phyloP scores from a whole-genome alignment of 2,113 vertebrate species.

The Rhinichthys klamathensis region DNA sequence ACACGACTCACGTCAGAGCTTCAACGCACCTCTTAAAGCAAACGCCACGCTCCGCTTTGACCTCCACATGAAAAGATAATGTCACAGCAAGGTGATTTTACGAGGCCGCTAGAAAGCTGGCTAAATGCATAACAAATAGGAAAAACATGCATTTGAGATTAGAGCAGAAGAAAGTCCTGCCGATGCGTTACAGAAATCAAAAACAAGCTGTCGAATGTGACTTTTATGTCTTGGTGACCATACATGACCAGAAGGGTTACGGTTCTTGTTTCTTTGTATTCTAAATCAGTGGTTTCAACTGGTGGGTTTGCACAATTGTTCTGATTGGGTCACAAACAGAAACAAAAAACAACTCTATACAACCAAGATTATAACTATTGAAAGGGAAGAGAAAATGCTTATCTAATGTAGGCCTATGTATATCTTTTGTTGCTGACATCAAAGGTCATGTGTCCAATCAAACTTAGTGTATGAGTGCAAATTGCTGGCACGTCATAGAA shows the following conservation, averaged over 20 bases:
- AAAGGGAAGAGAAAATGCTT: no score
- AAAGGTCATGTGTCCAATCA: no score
- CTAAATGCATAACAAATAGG: slow-evolving; percentile 49
- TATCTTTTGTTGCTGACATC: no score
- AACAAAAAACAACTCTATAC: background rate
- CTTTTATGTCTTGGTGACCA: background rate
- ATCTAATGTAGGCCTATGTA: no score
- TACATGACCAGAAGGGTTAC: background rate
- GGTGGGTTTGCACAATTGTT: background rate
- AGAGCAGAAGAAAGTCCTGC: background rate
- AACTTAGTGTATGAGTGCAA: no score
- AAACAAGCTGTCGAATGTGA: background rate
- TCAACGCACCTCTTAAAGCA: slow-evolving; percentile 17
- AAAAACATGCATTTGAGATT: slow-evolving; percentile 40
- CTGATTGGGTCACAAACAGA: background rate
- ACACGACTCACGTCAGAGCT: background rate
- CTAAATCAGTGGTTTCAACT: background rate
- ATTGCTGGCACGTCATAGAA: background rate
- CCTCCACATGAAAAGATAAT: slow-evolving; percentile 57
- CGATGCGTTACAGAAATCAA: background rate
- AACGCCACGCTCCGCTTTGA: slow-evolving; percentile 65
- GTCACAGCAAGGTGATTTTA: background rate
- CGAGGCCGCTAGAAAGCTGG: slow-evolving; percentile 7
- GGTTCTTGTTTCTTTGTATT: background rate
- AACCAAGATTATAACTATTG: no score